Evolutionary conservation across 2,797 vertebrate species (phyloP).

Genomic region (Eulemur rubriventer): DNA sequence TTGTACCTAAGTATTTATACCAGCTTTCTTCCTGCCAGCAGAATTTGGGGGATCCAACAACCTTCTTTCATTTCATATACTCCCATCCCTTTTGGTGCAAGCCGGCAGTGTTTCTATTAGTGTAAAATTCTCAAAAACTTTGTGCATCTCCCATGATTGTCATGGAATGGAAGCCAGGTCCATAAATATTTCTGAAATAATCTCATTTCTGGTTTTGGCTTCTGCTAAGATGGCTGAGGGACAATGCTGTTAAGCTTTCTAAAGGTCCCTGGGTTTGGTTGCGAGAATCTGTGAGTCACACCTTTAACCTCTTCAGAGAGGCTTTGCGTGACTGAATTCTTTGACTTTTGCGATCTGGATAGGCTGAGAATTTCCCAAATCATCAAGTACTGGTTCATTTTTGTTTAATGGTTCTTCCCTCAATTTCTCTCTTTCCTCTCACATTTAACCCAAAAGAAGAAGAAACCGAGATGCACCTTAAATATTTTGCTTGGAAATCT

Average conservation of each 20-base stretch:
- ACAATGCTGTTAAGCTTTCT: neutral
- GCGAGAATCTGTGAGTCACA: neutral
- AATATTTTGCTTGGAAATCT: neutral
- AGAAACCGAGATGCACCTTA: neutral
- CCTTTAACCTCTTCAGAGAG: neutral
- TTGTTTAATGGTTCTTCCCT: neutral
- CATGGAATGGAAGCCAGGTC: neutral
- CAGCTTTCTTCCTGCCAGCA: neutral
- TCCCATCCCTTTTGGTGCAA: neutral
- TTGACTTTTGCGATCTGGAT: neutral
- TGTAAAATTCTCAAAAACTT: neutral
- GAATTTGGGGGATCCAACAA: neutral
- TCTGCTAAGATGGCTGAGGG: neutral
- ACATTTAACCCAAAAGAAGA: constrained; percentile 1
- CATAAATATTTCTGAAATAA: neutral
- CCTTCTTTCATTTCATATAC: neutral
- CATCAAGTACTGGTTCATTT: neutral
- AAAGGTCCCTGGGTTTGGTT: neutral
- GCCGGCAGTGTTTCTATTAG: neutral
- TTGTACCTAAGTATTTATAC: neutral
- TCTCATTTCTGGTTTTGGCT: neutral
- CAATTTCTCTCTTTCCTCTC: neutral
- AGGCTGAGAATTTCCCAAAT: neutral
- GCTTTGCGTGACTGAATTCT: neutral
- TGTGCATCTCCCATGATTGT: neutral